These are phyloP conservation scores for Macaria liturata DNA, from an alignment of 2,888 invertebrate genomes.

Conservation along the genomic window DNA sequence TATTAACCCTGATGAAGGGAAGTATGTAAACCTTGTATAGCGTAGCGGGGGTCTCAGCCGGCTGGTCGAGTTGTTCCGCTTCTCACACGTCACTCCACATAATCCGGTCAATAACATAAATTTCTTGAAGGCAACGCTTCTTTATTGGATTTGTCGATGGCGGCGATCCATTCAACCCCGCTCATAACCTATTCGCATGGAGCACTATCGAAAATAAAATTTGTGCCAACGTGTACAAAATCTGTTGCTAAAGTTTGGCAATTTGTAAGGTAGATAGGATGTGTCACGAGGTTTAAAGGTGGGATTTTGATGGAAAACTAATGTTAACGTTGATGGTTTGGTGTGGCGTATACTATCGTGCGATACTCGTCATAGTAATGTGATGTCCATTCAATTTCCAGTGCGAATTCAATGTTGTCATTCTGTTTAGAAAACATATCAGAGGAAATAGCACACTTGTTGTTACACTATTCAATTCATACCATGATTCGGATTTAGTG, in stretches of 20 bases:
- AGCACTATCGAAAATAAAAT: constrained; percentile 62
- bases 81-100: constrained; percentile 72
- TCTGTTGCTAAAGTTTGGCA: constrained; percentile 45
- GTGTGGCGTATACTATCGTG: constrained; percentile 1
- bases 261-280: constrained; percentile 30
- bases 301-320: constrained; percentile 5
- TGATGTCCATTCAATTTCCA: constrained; percentile 9
- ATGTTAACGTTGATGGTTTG: constrained; percentile 3
- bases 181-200: constrained; percentile 58
- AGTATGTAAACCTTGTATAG: constrained; percentile 41
- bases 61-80: constrained; percentile 53
- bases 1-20: constrained; percentile 42
- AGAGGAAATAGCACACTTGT: too few species aligned
- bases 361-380: constrained; percentile 8
- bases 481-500: too few species aligned
- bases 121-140: constrained; percentile 70
- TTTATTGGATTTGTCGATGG: constrained; percentile 77
- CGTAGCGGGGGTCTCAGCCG: constrained; percentile 48
- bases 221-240: constrained; percentile 52
- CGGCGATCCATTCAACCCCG: constrained; percentile 63
- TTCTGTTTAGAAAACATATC: too few species aligned
- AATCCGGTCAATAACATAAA: constrained; percentile 80
- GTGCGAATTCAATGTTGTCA: neutral
- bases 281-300: constrained; percentile 3
- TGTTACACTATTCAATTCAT: too few species aligned